Percentiles rank a stretch among this genome's conserved stretches.
phyloP scores from a whole-genome alignment of 2,797 vertebrate species.

The Xiphorhynchus erythropygius region DNA sequence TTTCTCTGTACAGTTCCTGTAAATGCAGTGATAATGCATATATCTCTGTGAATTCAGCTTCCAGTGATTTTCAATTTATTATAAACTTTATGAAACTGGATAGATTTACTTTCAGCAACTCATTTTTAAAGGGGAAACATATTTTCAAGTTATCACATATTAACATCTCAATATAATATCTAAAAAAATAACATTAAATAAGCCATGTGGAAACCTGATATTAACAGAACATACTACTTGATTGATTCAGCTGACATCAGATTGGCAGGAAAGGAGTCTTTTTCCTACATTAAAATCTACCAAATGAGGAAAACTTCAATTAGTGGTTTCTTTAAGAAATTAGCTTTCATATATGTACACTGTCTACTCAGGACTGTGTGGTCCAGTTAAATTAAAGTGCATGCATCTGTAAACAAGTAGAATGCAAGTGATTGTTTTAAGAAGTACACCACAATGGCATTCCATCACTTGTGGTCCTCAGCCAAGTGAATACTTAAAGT shows the following conservation, averaged over 20 bases:
- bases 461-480: not conserved
- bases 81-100: not conserved
- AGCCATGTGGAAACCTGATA: not conserved
- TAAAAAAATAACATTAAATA: not conserved
- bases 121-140: not conserved
- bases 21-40: not conserved
- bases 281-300: not conserved
- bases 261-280: not conserved
- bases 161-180: not conserved
- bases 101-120: not conserved
- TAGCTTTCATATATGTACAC: not conserved
- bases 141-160: slow-evolving; percentile 15
- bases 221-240: not conserved
- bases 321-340: slow-evolving; percentile 31
- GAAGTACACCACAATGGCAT: not conserved
- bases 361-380: not conserved
- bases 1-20: not conserved
- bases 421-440: not conserved
- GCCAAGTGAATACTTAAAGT: slow-evolving; percentile 23
- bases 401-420: not conserved
- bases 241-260: not conserved
- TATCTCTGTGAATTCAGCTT: not conserved
- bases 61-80: not conserved
- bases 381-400: slow-evolving; percentile 12
- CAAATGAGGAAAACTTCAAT: slow-evolving; percentile 10